Evolutionary conservation across 2,888 invertebrate species (phyloP), one percentile per base, ranked within the genome.

Genomic region (Acheta domesticus): DNA sequence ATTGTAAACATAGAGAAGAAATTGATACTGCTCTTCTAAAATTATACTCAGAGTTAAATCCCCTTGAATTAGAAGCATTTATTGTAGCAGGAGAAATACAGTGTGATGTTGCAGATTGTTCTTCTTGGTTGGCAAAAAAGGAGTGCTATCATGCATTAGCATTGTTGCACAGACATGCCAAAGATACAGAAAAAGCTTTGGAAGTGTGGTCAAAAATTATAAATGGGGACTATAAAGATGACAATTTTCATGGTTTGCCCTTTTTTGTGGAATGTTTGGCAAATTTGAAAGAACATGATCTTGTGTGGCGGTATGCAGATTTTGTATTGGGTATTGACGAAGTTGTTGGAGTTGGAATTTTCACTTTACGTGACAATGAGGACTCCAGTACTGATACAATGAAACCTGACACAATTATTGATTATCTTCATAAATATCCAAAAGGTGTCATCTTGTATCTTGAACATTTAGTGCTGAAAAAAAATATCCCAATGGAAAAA

Each of bases 241-340:
- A 85, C 73, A 82, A 83, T 76, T 88, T 88, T 83, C 86, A 86
- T 81, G 88, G 88, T 23, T 62, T 82, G 19, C 78, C 79, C 11
- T 82, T 82, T 78, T 80, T 84, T 76, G 84, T 76, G 82, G 86
- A 86, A 48, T 80, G 79, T 75, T 79, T 82, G 75, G 82, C 82
- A 75, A 82, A 80, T 82, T 50, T 80, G 16, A 77, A 79, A 77
- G 79, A 79, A 14, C 75, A 77, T 62, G 85, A 86, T n/a, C 81
- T 87, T 74, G 83, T 88, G 19, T 87, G 87, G 87, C 86, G 86
- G 80, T 87, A 88, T 84, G 85, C 86, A 12, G 87, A 87, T 82
- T 86, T 87, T 85, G 85, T 87, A 16, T 82, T 88, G 80, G 85
- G 86, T 77, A 85, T 84, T 81, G 86, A 88, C 83, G 84, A 87